Evolutionary conservation across 2,113 vertebrate genomes (phyloP).

Genomic region (Tilapia sparmanii): DNA sequence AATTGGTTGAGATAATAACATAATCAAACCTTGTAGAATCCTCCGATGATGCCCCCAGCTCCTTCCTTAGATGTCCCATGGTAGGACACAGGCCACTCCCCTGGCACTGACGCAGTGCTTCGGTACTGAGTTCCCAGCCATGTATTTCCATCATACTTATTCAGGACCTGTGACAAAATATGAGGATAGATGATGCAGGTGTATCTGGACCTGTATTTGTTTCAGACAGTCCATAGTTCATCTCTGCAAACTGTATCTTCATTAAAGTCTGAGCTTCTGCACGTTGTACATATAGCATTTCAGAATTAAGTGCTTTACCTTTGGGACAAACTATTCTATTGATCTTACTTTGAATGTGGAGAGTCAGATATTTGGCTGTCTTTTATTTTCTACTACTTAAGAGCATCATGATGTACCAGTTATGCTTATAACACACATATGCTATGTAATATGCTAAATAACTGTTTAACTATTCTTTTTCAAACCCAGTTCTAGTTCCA

Average conservation of each 20-base stretch:
- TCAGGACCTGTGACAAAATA: background rate
- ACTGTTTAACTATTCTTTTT: background rate
- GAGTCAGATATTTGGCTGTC: background rate
- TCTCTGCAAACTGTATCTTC: background rate
- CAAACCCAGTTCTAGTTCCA: background rate
- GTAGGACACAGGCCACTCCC: conserved; percentile 10
- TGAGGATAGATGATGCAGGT: background rate
- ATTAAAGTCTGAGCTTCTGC: background rate
- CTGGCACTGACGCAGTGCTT: background rate
- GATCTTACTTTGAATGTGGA: background rate
- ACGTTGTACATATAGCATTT: background rate
- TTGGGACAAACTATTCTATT: background rate
- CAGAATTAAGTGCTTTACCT: background rate
- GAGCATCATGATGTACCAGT: background rate
- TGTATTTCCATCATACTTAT: background rate
- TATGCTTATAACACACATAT: background rate
- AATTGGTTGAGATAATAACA: background rate
- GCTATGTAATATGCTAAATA: background rate
- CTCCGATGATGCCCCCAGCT: background rate
- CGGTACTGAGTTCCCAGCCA: background rate
- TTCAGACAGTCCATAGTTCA: background rate
- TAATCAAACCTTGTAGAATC: background rate
- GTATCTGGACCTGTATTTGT: background rate
- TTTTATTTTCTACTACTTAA: background rate
- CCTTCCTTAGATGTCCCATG: background rate